phyloP scores from a whole-genome alignment of 1,140 invertebrate species.

The Glossosoma conforme region DNA sequence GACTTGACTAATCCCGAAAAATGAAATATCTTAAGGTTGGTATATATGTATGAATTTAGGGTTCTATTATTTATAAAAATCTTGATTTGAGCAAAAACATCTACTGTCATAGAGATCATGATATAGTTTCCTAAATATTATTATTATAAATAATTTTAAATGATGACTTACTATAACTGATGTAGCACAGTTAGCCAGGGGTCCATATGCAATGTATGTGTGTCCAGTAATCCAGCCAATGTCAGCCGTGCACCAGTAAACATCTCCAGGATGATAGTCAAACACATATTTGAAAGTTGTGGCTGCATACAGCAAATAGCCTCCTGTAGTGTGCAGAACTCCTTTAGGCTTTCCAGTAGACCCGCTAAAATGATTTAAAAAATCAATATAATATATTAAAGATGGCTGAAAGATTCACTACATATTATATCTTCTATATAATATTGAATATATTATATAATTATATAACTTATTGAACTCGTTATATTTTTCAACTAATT shows the following conservation, averaged over 20 bases:
- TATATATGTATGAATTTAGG: too few species aligned
- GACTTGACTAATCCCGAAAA: too few species aligned
- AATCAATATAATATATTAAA: not conserved
- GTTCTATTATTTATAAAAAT: too few species aligned
- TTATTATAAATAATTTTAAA: not conserved
- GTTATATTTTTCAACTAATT: too few species aligned
- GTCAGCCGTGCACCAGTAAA: slow-evolving; percentile 99
- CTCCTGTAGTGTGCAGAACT: slow-evolving; percentile 88
- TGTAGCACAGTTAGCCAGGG: slow-evolving; percentile 89
- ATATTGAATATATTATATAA: too few species aligned
- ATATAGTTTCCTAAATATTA: not conserved
- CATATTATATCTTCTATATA: too few species aligned
- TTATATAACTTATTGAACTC: too few species aligned
- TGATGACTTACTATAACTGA: slow-evolving; percentile 71
- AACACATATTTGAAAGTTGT: slow-evolving; percentile 93
- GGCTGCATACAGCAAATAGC: slow-evolving; percentile 88
- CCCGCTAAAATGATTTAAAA: slow-evolving; percentile 57
- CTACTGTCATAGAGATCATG: too few species aligned
- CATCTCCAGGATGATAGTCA: slow-evolving; percentile 85
- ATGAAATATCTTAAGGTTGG: too few species aligned
- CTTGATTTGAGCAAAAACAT: too few species aligned
- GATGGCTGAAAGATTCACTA: too few species aligned
- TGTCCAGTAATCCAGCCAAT: slow-evolving; percentile 98
- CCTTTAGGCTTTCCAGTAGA: slow-evolving; percentile 98
- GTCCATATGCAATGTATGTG: slow-evolving; percentile 93